These are phyloP conservation scores for Atopsyche davidsoni DNA, from an alignment of 1,140 invertebrate genomes.

Conservation along the genomic window DNA sequence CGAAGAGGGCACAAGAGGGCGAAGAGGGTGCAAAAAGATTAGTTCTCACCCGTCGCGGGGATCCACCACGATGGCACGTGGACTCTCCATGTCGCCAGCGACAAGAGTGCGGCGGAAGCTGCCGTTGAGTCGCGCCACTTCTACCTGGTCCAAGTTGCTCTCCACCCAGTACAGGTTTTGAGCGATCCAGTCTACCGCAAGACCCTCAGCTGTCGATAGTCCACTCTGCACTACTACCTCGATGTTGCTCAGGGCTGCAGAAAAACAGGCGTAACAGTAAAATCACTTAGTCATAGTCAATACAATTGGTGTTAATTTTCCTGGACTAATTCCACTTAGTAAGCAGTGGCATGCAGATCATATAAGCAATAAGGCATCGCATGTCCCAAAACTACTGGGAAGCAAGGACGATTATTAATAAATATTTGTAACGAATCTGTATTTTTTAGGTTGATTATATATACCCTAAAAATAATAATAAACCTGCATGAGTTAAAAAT, in stretches of 20 bases:
- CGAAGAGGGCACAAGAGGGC: neutral
- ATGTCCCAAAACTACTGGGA: no score
- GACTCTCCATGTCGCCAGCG: constrained; percentile 79
- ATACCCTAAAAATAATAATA: no score
- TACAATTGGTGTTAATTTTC: no score
- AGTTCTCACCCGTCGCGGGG: constrained; percentile 60
- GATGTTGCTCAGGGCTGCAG: constrained; percentile 66
- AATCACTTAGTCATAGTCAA: no score
- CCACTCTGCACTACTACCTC: constrained; percentile 78
- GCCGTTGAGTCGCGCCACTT: constrained; percentile 80
- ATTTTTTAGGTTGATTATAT: no score
- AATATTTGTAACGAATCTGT: no score
- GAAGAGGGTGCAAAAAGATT: neutral
- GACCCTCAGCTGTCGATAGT: constrained; percentile 75
- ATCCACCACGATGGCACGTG: constrained; percentile 80
- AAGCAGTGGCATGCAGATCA: no score
- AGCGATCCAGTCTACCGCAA: constrained; percentile 83
- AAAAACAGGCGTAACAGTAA: no score
- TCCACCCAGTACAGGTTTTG: constrained; percentile 80
- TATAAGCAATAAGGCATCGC: no score
- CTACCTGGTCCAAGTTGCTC: constrained; percentile 82
- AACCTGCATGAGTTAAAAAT: neutral
- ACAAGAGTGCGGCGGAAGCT: constrained; percentile 71
- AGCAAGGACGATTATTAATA: constrained; percentile 2
- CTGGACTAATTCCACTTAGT: no score